phyloP scores from a whole-genome alignment of 2,113 vertebrate species.

The Calonectris borealis region DNA sequence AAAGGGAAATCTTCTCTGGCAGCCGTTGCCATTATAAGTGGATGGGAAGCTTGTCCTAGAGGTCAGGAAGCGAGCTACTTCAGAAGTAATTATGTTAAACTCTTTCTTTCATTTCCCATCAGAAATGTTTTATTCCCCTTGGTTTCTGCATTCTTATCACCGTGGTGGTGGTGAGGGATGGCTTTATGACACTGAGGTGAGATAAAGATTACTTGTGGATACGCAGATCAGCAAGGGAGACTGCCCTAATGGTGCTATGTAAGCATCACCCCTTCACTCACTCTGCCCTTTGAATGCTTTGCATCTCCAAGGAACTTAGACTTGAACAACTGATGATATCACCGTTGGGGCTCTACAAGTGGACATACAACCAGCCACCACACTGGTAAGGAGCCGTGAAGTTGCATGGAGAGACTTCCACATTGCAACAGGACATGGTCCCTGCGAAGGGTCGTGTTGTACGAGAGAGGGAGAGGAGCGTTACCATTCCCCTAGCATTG shows the following conservation, averaged over 20 bases:
- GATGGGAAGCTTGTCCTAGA: neutral
- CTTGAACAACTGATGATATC: neutral
- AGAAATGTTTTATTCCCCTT: neutral
- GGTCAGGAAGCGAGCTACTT: neutral
- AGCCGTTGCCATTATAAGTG: neutral
- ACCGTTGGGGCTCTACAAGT: neutral
- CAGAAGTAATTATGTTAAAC: neutral
- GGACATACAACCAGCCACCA: neutral
- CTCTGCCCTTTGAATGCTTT: neutral
- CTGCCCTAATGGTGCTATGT: accelerated
- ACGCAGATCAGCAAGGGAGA: neutral
- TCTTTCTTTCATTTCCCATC: neutral
- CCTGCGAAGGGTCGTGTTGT: neutral
- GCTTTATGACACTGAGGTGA: neutral
- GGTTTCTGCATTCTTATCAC: neutral
- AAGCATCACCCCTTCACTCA: neutral
- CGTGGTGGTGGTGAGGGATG: neutral
- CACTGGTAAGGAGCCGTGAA: neutral
- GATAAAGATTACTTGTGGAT: neutral
- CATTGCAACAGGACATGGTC: neutral
- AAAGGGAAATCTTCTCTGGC: neutral
- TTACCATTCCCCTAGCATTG: too few relatives aligned
- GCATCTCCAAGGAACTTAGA: neutral
- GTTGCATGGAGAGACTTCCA: neutral
- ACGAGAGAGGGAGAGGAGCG: neutral